Evolutionary conservation across 2,888 invertebrate species (phyloP), one percentile per base, ranked within the genome.

Genomic region (Drosophila mulleri): DNA sequence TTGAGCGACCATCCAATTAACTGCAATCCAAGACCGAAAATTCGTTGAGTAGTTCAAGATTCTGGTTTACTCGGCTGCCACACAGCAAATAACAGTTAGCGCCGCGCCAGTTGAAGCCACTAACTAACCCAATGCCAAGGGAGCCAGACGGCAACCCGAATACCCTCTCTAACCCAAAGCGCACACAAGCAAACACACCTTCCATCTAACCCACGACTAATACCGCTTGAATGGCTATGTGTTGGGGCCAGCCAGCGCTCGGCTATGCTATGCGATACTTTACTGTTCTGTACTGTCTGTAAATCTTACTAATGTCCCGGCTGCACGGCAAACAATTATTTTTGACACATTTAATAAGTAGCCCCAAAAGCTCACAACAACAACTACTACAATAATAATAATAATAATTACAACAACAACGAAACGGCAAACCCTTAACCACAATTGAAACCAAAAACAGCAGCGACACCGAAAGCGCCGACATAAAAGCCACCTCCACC

Each of bases 391-490:
- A 0, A 26, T 1, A 26, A 26, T 26, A 26, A 7, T 26, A 26
- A 7, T 26, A 18, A 52, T 4, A 4, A 42, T 11, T 11, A 44
- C 12, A 37, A 60, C 41, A 67, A 70, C 39, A 72, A 61, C 53
- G 66, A 69, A 47, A 63, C 57, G 29, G 29, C 56, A 47, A 45
- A 50, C 63, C 68, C 80, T 75, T 78, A 75, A 73, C 73, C 75
- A 78, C 77, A 71, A 80, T 71, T 81, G 76, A 75, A 81, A 78
- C 78, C 92, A 86, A 80, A 60, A 77, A 87, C 90, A 95, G 95
- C 91, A 95, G 95, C 91, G 95, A 95, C 92, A 95, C 95, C 45
- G 95, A 95, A 92, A 95, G 95, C 90, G 95, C 95, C 62, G 95
- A 94, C 76, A 93, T 94, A 72, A 92, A 92, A 77, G 91, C 92